A percentile compares a stretch with the other conserved stretches of the same genome.
Evolutionary conservation across 2,113 vertebrate species (phyloP).

Genomic region (Gymnobelideus leadbeateri): DNA sequence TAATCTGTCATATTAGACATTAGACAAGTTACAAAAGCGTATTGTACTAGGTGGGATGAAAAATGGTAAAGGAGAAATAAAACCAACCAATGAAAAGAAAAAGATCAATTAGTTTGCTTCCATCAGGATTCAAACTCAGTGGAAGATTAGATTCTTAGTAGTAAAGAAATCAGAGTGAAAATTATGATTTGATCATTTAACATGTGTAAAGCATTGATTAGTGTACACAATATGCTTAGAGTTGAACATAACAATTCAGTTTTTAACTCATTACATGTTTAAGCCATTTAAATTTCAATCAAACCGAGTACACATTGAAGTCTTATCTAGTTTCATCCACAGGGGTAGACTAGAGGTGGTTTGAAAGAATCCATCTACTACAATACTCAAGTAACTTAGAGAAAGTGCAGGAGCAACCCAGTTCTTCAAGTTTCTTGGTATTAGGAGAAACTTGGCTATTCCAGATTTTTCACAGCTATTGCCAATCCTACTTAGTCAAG

Average conservation of each 20-base stretch:
- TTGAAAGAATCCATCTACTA: not conserved
- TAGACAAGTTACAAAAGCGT: too few relatives aligned
- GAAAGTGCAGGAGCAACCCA: not conserved
- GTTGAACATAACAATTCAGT: not conserved
- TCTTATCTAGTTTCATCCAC: not conserved
- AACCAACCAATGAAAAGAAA: too few relatives aligned
- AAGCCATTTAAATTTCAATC: not conserved
- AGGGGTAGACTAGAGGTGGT: not conserved
- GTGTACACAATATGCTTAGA: not conserved
- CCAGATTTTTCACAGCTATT: not conserved
- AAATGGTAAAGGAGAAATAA: too few relatives aligned
- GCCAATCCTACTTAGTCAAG: not conserved
- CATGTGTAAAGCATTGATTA: not conserved
- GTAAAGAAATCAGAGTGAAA: constrained; percentile 17
- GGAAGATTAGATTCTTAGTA: not conserved
- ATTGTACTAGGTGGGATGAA: too few relatives aligned
- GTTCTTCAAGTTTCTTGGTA: not conserved
- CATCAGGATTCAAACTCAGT: too few relatives aligned
- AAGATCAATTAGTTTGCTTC: too few relatives aligned
- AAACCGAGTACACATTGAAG: not conserved
- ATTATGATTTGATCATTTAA: not conserved
- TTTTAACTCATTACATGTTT: not conserved
- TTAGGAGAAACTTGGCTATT: not conserved
- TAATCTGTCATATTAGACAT: too few relatives aligned
- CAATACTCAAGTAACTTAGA: not conserved